Conservation (phyloP, 37 sponge, comb jelly and placozoan species). For the Chondrosia reniformis region DNA sequence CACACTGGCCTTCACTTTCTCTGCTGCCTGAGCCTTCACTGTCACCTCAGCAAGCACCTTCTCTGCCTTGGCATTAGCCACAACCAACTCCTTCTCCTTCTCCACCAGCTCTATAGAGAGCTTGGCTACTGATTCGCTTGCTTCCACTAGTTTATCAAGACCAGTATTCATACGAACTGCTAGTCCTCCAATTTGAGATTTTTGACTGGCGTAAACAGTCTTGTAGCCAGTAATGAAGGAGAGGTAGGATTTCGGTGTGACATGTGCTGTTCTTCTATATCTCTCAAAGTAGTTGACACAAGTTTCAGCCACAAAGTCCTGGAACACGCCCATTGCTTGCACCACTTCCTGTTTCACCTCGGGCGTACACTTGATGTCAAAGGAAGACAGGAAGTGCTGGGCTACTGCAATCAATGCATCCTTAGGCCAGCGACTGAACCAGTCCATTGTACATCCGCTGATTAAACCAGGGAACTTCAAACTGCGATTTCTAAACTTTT, state of each 20-base stretch:
- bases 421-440: slow-evolving; percentile 99
- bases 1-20: slow-evolving; percentile 96
- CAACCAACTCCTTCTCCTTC: slow-evolving; percentile 94
- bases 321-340: slow-evolving; percentile 93
- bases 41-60: slow-evolving; percentile 94
- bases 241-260: slow-evolving; percentile 98
- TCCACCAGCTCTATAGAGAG: slow-evolving; percentile 88
- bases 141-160: slow-evolving; percentile 93
- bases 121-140: slow-evolving; percentile 80
- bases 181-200: slow-evolving; percentile 67
- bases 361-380: slow-evolving; percentile 78
- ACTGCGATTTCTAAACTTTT: slow-evolving; percentile 95
- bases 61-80: slow-evolving; percentile 90
- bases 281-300: slow-evolving; percentile 95
- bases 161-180: slow-evolving; percentile 95
- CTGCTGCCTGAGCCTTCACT: slow-evolving; percentile 94
- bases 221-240: slow-evolving; percentile 98
- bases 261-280: slow-evolving; percentile 86
- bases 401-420: slow-evolving; percentile 99
- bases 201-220: slow-evolving; percentile 79
- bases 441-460: slow-evolving; percentile 99
- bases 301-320: slow-evolving; percentile 96
- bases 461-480: slow-evolving; percentile 99
- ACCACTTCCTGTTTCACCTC: slow-evolving; percentile 86
- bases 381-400: slow-evolving; percentile 85